Conservation (phyloP, 2,113 vertebrate genomes). For the Myrmophylax atrothorax region DNA sequence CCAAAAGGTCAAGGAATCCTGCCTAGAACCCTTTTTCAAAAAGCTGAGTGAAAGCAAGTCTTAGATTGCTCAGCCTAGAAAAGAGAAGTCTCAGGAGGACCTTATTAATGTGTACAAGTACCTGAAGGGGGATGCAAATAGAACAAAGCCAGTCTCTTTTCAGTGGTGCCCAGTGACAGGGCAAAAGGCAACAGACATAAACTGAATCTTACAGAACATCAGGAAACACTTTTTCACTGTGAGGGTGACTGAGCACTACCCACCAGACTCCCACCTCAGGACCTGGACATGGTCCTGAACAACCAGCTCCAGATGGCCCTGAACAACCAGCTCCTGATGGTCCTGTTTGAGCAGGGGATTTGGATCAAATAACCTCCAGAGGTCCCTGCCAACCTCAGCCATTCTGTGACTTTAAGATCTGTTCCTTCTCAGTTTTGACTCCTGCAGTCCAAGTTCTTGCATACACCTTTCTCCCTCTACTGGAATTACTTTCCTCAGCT, state of each 20-base stretch:
- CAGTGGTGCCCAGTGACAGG: background rate
- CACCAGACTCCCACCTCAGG: background rate
- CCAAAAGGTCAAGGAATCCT: too few relatives aligned
- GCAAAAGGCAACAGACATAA: fast-evolving
- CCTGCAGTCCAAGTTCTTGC: fast-evolving
- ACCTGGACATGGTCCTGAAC: fast-evolving
- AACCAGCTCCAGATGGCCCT: background rate
- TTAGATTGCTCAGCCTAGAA: background rate
- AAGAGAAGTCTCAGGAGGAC: background rate
- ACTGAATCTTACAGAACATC: background rate
- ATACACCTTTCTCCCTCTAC: fast-evolving
- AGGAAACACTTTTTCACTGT: background rate
- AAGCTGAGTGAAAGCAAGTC: background rate
- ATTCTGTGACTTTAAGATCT: background rate
- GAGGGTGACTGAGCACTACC: fast-evolving
- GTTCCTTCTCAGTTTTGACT: background rate
- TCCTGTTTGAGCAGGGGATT: background rate
- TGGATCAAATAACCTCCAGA: background rate
- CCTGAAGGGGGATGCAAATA: background rate
- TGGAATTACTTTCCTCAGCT: background rate
- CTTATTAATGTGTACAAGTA: fast-evolving
- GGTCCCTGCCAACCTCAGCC: background rate
- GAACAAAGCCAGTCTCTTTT: background rate
- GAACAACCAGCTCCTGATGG: background rate
- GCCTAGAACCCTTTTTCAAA: background rate